These are phyloP conservation scores for Cantharis rufa DNA, from an alignment of 2,888 invertebrate species.

Conservation along the genomic window DNA sequence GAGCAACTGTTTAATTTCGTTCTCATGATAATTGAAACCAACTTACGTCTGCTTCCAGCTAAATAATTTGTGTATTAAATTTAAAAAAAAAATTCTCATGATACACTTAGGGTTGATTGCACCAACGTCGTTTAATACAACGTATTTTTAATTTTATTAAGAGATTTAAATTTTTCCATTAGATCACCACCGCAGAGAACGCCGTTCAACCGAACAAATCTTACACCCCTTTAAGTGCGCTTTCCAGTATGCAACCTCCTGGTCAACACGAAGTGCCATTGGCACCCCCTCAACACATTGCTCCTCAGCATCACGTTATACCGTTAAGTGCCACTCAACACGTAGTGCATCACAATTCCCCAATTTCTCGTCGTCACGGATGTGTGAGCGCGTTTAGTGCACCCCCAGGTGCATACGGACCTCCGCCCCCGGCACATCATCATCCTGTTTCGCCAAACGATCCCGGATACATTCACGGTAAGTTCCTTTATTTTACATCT, in stretches of 20 bases:
- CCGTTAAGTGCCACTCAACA: constrained; percentile 49
- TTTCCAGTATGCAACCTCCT: constrained; percentile 87
- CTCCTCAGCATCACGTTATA: constrained; percentile 60
- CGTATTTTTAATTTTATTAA: too few relatives aligned
- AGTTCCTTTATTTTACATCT: constrained; percentile 36
- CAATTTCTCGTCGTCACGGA: constrained; percentile 58
- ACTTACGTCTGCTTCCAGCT: neutral
- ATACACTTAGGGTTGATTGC: neutral
- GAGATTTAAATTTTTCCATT: neutral
- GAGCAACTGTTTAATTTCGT: neutral
- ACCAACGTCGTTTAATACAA: neutral
- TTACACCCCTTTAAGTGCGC: constrained; percentile 81
- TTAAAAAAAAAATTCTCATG: too few relatives aligned
- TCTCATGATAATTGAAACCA: neutral
- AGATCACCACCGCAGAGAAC: constrained; percentile 15
- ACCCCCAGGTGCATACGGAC: constrained; percentile 47
- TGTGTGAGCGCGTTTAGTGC: constrained; percentile 68
- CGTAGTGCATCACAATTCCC: constrained; percentile 37
- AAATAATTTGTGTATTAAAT: neutral
- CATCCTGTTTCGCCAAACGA: constrained; percentile 49
- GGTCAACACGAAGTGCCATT: constrained; percentile 57
- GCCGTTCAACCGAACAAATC: constrained; percentile 60
- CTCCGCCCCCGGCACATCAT: constrained; percentile 48
- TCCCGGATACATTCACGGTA: constrained; percentile 53
- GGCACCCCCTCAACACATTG: constrained; percentile 52